Percentiles rank a stretch among this genome's conserved stretches.
Conservation (phyloP, 1,140 invertebrate species). For the Acromyrmex charruanus region DNA sequence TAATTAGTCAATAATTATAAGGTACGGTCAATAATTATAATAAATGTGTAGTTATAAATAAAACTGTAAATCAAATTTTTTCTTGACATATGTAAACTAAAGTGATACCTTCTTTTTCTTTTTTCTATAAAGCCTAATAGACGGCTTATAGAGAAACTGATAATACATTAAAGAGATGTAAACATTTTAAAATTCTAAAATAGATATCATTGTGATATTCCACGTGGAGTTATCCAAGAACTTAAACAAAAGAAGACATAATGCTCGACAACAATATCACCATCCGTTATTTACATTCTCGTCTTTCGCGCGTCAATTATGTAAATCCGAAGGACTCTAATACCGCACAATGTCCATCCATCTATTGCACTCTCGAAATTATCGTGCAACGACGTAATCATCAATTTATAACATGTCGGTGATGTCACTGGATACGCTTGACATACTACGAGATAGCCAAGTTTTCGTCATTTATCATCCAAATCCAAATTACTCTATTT, state of each 20-base stretch:
- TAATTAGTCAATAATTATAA: too few relatives aligned
- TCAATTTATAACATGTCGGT: constrained; percentile 40
- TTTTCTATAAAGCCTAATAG: background rate
- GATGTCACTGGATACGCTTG: constrained; percentile 9
- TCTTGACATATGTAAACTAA: too few relatives aligned
- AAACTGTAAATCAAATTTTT: too few relatives aligned
- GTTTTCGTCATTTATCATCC: background rate
- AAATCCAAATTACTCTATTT: background rate
- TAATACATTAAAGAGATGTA: background rate
- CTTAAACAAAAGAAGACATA: background rate
- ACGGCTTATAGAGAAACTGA: background rate
- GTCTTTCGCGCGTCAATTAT: background rate
- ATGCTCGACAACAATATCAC: background rate
- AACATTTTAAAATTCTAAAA: background rate
- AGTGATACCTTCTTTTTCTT: too few relatives aligned
- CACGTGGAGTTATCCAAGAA: background rate
- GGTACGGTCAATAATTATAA: too few relatives aligned
- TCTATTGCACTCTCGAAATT: constrained; percentile 38
- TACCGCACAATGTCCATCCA: background rate
- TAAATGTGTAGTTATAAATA: too few relatives aligned
- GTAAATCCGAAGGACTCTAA: constrained; percentile 30
- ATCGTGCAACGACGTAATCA: constrained; percentile 41
- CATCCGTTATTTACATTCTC: constrained; percentile 35
- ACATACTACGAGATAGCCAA: background rate
- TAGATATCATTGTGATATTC: background rate